Conservation (phyloP, 2,888 invertebrate species). For the Chrysotoxum bicinctum region DNA sequence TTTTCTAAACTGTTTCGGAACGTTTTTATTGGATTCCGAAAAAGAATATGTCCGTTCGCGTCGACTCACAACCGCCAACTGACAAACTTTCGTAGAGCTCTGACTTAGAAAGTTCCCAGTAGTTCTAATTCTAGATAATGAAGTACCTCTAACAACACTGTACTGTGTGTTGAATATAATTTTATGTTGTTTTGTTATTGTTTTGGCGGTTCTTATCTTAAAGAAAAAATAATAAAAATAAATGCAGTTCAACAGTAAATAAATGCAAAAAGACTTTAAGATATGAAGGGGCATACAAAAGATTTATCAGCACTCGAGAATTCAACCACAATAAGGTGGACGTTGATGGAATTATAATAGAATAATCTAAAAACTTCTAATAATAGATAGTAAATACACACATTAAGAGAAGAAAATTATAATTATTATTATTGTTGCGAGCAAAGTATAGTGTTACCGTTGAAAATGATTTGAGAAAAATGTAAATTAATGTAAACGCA, state of each 20-base stretch:
- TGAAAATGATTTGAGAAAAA: neutral
- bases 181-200: constrained; percentile 20
- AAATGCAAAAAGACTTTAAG: constrained; percentile 21
- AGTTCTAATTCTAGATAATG: constrained; percentile 38
- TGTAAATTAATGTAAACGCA: neutral
- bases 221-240: neutral
- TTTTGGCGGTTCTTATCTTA: constrained; percentile 14
- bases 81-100: constrained; percentile 31
- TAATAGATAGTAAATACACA: constrained; percentile 42
- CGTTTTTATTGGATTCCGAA: neutral
- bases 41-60: constrained; percentile 40
- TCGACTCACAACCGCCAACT: constrained; percentile 54
- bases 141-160: constrained; percentile 13
- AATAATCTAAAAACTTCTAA: constrained; percentile 40
- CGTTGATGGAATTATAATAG: constrained; percentile 33
- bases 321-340: constrained; percentile 10
- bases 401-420: neutral
- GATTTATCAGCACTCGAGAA: constrained; percentile 28
- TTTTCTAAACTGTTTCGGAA: neutral
- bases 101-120: constrained; percentile 58
- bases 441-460: neutral
- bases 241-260: constrained; percentile 32
- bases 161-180: constrained; percentile 21
- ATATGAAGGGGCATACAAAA: constrained; percentile 27
- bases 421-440: neutral